Percentiles rank a stretch among this genome's conserved stretches.
Conservation (phyloP, 1,140 invertebrate genomes). For the Tetragonula clypearis region DNA sequence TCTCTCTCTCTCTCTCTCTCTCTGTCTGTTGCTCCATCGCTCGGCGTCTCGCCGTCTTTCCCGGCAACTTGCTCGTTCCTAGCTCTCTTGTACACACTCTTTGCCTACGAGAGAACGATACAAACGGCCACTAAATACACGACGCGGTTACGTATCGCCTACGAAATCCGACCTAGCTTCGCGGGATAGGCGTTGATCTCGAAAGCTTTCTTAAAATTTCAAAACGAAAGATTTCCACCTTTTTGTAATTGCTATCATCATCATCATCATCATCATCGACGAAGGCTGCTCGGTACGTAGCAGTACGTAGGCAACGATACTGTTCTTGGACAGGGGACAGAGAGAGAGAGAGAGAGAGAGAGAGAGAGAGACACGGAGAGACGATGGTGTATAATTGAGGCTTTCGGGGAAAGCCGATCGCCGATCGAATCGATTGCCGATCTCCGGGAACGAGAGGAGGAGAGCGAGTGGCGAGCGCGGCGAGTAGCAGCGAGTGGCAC, state of each 20-base stretch:
- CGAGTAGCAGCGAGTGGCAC: slow-evolving; percentile 55
- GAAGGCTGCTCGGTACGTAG: no score
- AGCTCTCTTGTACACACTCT: slow-evolving; percentile 7
- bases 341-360: no score
- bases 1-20: slow-evolving; percentile 22
- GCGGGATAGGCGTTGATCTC: no score
- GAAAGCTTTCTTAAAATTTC: no score
- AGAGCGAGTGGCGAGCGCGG: slow-evolving; percentile 6
- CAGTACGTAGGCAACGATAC: no score
- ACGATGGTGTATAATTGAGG: no score
- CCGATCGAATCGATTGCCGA: slow-evolving; percentile 68
- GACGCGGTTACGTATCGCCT: slow-evolving; percentile 52
- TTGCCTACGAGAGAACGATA: slow-evolving; percentile 23
- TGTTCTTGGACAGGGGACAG: no score
- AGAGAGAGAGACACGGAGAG: background rate
- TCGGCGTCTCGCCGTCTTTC: background rate
- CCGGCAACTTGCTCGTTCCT: slow-evolving; percentile 13
- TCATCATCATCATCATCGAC: no score
- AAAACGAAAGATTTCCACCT: no score
- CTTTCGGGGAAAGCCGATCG: slow-evolving; percentile 56
- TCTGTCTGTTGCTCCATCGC: background rate
- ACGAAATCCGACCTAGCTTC: slow-evolving; percentile 13
- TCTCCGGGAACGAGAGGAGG: background rate
- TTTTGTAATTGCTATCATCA: no score
- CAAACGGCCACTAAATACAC: slow-evolving; percentile 64